Evolutionary conservation across 2,888 invertebrate genomes (phyloP), one percentile per base, ranked within the genome.

Genomic region (Hypolimnas misippus): DNA sequence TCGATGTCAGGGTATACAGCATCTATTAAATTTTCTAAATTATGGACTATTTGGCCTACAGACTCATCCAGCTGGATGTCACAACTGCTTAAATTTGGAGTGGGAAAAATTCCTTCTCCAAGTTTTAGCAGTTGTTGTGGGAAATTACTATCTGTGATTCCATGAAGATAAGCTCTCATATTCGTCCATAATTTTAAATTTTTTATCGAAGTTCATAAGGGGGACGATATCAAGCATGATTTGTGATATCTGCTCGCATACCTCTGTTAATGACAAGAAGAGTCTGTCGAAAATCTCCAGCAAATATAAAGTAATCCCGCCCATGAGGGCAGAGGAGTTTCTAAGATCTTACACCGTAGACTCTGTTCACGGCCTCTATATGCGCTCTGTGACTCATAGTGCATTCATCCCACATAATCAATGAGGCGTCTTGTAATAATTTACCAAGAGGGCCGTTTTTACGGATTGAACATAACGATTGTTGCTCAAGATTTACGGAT

Each of bases 401-500:
- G 52, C 71, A 71, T 60, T 69, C 71, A 44, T 73, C 69, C 67
- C 66, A 69, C 0, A 70, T 69, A 14, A 71, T 51, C 49, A 68
- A 17, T 44, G 69, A 69, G 17, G 72, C 64, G 54, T 73, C 63
- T 61, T 75, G 71, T 16, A 84, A 49, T 3, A 80, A 58, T 61
- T 78, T 73, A n/a, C 70, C 81, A 42, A 74, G 69, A 21, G 69
- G 72, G 6, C 73, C 71, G 57, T 73, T 71, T 72, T 74, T 77
- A 1, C 62, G 67, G 16, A 63, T 54, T 12, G 54, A 57, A 21
- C 55, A 55, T 16, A 16, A 16, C 5, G 54, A 60, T 16, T 50
- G 69, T 70, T 69, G 68, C 0, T 74, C 69, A 8, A 70, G 12
- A 61, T 17, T 1, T 21, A 50, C 56, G 54, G 50, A 33, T 33